phyloP scores from a whole-genome alignment of 1,140 invertebrate genomes.

The Tetragnatha versicolor region DNA sequence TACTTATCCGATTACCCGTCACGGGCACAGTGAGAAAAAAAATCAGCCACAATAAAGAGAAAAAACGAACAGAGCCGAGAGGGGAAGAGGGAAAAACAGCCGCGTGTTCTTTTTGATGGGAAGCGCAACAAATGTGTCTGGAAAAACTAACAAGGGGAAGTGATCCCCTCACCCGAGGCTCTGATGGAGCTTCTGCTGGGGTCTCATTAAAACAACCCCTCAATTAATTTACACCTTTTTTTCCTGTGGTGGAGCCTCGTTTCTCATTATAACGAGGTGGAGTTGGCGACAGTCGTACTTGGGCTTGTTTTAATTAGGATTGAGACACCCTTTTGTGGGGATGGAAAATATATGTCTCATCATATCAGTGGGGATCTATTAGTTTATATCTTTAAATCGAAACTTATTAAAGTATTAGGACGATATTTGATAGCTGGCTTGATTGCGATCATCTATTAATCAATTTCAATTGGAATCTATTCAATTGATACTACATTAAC shows the following conservation, averaged over 20 bases:
- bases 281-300: not conserved
- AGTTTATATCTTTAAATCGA: too few relatives aligned
- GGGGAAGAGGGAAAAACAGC: too few relatives aligned
- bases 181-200: not conserved
- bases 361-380: too few relatives aligned
- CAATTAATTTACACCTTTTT: slow-evolving; percentile 22
- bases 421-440: too few relatives aligned
- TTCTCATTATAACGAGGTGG: not conserved
- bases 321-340: not conserved
- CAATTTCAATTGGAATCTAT: too few relatives aligned
- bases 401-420: too few relatives aligned
- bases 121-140: slow-evolving; percentile 4
- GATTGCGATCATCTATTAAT: too few relatives aligned
- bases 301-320: not conserved
- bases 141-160: too few relatives aligned
- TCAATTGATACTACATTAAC: too few relatives aligned
- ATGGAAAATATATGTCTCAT: too few relatives aligned
- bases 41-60: not conserved
- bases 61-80: too few relatives aligned
- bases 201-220: slow-evolving; percentile 12
- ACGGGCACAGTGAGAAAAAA: not conserved
- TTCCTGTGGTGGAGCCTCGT: not conserved
- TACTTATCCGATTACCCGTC: not conserved
- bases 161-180: too few relatives aligned
- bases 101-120: not conserved